These are phyloP conservation scores for Fundulus diaphanus DNA, from an alignment of 2,797 vertebrate genomes.

Conservation along the genomic window DNA sequence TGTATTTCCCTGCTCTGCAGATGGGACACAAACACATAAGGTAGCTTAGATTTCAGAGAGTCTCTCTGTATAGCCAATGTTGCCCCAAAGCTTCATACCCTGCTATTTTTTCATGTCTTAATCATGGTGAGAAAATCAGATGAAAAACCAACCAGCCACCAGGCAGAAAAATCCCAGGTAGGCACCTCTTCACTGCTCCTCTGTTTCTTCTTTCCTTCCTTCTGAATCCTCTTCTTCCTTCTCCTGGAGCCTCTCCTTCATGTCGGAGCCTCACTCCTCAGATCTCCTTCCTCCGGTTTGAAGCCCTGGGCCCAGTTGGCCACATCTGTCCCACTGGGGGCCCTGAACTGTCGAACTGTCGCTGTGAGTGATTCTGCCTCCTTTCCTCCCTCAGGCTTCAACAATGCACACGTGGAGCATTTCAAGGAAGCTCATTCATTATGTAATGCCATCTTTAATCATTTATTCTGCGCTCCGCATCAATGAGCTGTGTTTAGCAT, in stretches of 20 bases:
- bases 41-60: not conserved
- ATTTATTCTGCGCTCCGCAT: constrained; percentile 57
- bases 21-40: not conserved
- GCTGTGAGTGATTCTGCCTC: constrained; percentile 26
- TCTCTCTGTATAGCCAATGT: not conserved
- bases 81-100: constrained; percentile 20
- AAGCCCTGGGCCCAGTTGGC: constrained; percentile 47
- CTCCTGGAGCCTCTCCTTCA: constrained; percentile 32
- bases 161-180: constrained; percentile 36
- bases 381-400: constrained; percentile 48
- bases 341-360: constrained; percentile 35
- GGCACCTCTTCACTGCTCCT: constrained; percentile 30
- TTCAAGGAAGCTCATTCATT: constrained; percentile 69
- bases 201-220: constrained; percentile 10
- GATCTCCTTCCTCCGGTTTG: constrained; percentile 56
- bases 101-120: constrained; percentile 56
- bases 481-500: constrained; percentile 52
- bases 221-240: constrained; percentile 13
- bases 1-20: too few relatives aligned
- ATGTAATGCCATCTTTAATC: constrained; percentile 66
- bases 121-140: constrained; percentile 46
- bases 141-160: constrained; percentile 49
- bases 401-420: constrained; percentile 58
- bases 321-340: constrained; percentile 31
- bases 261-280: constrained; percentile 38